phyloP scores from a whole-genome alignment of 2,888 invertebrate genomes.

The Thera britannica region DNA sequence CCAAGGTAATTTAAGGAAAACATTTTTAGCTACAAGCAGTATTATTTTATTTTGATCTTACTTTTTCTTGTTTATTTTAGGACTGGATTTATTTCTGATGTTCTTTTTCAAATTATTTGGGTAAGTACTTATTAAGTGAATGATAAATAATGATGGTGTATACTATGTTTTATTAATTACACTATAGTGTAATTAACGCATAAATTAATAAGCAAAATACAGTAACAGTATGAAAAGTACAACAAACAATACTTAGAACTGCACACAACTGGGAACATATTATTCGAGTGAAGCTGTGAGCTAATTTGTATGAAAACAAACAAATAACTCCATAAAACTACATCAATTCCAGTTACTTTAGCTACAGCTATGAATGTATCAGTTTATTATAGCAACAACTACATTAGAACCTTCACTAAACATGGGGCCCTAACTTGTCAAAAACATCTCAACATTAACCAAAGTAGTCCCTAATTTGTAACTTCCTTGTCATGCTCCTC shows the following conservation, averaged over 20 bases:
- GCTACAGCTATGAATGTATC: background rate
- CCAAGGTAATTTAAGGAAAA: background rate
- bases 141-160: too few relatives aligned
- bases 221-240: too few relatives aligned
- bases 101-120: background rate
- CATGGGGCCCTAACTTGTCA: conserved; percentile 27
- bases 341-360: background rate
- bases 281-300: too few relatives aligned
- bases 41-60: background rate
- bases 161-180: too few relatives aligned
- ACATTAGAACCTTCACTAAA: conserved; percentile 9
- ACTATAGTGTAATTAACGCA: too few relatives aligned
- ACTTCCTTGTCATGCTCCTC: conserved; percentile 14
- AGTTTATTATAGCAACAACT: background rate
- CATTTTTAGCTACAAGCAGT: conserved; percentile 3
- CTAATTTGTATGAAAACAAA: too few relatives aligned
- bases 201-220: too few relatives aligned
- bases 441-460: conserved; percentile 28
- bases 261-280: too few relatives aligned
- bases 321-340: too few relatives aligned
- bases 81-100: background rate
- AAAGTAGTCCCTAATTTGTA: conserved; percentile 28
- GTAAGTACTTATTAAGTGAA: too few relatives aligned
- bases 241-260: too few relatives aligned
- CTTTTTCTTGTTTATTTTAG: background rate